Base-by-base conservation (phyloP, 2,113 vertebrate genomes). In the Isurus oxyrinchus region DNA sequence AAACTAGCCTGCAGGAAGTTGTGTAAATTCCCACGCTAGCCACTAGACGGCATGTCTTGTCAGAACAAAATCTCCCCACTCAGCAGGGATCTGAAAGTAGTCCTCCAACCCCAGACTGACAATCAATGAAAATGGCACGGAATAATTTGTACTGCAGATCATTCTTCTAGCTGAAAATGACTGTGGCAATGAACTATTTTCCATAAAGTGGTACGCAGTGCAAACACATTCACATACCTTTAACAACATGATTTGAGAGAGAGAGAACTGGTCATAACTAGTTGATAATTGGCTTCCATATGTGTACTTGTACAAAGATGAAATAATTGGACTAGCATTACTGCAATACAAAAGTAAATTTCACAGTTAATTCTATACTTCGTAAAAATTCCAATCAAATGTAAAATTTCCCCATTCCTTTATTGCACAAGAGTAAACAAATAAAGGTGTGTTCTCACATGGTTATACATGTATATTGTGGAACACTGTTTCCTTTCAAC, bases 301-400 rank as follows among this genome's bases (percentile, higher is more conserved):
- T 66, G 44, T 72, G 66, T 49, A 59, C 88, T 72, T 27, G 10
- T 76, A 55, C 44, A 72, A 95, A 72, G 44, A 72, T 95, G 25
- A 95, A 95, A 95, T 95, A 95, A 72, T 55, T 95, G 67, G 66
- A 8, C 67, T 72, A 69, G 93, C 40, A n/a, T 61, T 91, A 57
- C 13, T 91, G 55, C 90, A 88, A 25, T 35, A 4, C 27, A 59
- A 13, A 61, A 59, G 57, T 59, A 91, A 59, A 90, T 84, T 84
- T 44, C 40, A 44, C 40, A 21, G 40, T 5, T 40, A 90, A 55
- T 90, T 91, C 13, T 91, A 57, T 61, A 5, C 88, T 91, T 91
- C 25, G 31, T 57, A 91, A 91, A 91, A 91, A 91, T 66, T 40
- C 35, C n/a, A 94, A 63, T 63, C 59, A 84, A 84, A 21, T 84